Conservation (phyloP, 2,888 invertebrate species). For the Trissonchulus sp. region DNA sequence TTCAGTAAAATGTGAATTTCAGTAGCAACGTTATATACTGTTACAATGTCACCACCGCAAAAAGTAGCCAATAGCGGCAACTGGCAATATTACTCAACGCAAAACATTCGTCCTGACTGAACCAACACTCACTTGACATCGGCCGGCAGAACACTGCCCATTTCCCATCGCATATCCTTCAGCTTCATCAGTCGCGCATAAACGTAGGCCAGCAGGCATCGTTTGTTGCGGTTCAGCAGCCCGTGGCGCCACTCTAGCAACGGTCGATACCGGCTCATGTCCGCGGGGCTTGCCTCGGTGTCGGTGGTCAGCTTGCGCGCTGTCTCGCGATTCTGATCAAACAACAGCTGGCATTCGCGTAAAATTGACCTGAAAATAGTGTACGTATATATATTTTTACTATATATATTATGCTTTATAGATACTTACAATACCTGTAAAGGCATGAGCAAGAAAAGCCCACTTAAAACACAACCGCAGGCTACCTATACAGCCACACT, state of each 20-base stretch:
- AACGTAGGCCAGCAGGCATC: constrained; percentile 69
- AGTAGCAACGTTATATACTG: no score
- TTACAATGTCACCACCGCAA: no score
- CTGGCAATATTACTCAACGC: no score
- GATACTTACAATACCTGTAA: no score
- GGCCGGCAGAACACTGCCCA: constrained; percentile 79
- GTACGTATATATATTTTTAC: background rate
- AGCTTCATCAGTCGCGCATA: constrained; percentile 72
- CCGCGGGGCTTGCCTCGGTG: background rate
- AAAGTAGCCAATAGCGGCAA: no score
- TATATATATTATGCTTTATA: no score
- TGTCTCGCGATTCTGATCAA: constrained; percentile 2
- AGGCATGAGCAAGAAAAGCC: no score
- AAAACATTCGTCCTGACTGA: no score
- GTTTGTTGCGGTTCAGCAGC: constrained; percentile 76
- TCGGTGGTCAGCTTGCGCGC: background rate
- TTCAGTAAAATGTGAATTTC: no score
- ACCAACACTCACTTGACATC: constrained; percentile 64
- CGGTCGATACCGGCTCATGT: constrained; percentile 10
- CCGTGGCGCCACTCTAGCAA: constrained; percentile 61
- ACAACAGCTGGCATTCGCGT: background rate
- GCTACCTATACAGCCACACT: no score
- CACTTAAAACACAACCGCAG: no score
- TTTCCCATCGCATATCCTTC: constrained; percentile 85
- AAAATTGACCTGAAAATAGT: background rate